Percentiles rank a stretch among this genome's conserved stretches.
phyloP scores from a whole-genome alignment of 2,888 invertebrate genomes.

The Calephelis perditalis region DNA sequence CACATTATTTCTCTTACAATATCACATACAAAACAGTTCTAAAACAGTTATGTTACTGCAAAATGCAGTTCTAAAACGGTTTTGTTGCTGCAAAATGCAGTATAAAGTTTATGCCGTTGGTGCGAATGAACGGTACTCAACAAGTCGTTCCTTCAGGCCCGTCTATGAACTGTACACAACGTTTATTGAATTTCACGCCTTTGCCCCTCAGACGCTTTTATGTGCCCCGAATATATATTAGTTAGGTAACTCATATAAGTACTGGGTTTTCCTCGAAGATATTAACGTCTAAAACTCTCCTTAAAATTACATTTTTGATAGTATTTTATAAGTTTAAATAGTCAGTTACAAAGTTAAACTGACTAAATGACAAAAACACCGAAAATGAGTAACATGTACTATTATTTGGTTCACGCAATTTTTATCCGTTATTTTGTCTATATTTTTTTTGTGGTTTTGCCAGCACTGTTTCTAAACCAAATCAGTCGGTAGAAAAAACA shows the following conservation, averaged over 20 bases:
- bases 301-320: too few species aligned
- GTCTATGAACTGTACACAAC: slow-evolving; percentile 36
- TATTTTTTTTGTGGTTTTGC: too few species aligned
- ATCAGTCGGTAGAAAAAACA: too few species aligned
- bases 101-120: slow-evolving; percentile 21
- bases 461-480: too few species aligned
- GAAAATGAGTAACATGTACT: too few species aligned
- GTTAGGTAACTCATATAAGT: slow-evolving; percentile 26
- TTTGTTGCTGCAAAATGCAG: slow-evolving; percentile 9
- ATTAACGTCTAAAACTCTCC: neutral
- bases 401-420: too few species aligned
- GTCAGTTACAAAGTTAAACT: too few species aligned
- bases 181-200: slow-evolving; percentile 58
- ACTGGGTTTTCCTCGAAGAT: neutral
- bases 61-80: slow-evolving; percentile 19
- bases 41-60: slow-evolving; percentile 17
- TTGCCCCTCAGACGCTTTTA: slow-evolving; percentile 37
- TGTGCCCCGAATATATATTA: slow-evolving; percentile 49
- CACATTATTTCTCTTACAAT: slow-evolving; percentile 11
- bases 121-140: slow-evolving; percentile 36
- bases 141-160: slow-evolving; percentile 36
- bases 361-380: too few species aligned
- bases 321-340: too few species aligned
- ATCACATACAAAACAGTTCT: slow-evolving; percentile 16
- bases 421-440: too few species aligned